Base-by-base conservation (phyloP, 1,140 invertebrate species). In the Pinna nobilis region DNA sequence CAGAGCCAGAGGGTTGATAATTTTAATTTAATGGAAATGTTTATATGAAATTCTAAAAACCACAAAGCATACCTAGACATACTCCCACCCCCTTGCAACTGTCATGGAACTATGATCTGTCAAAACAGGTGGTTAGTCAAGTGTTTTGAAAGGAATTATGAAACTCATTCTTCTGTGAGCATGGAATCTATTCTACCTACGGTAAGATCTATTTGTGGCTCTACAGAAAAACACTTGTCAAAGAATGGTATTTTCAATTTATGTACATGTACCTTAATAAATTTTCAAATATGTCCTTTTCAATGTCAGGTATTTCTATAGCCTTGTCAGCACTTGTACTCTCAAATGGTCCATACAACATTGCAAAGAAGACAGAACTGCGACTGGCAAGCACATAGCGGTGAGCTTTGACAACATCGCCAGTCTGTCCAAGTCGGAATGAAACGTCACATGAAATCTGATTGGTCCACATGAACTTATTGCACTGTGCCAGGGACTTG, bases 311-410 rank as follows among this genome's bases (percentile, higher is more conserved):
- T 15, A 72, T 64, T 15, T 72, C 39, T 15, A 77, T 57, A 20
- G 59, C 9, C 9, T 63, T 44, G 59, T 63, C 59, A 7, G 15
- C 41, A 0, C 41, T 44, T 23, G 11, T 92, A 1, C 93, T 91
- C 71, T 80, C 74, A 70, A 88, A 74, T 4, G 92, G 92, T 44
- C 94, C 92, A 85, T 94, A 94, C 79, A 95, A 95, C 94, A 95
- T 95, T 6, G 94, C 93, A 86, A 95, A 94, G 86, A 95, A 95
- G 3, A 95, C 94, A 2, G 93, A 92, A 86, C 93, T 94, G 15
- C 94, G 94, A 49, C 94, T 93, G 9, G 94, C 93, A 3, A 96
- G 85, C 3, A 95, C 92, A 85, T 95, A 93, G 84, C 94, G 94
- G 79, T 96, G 94, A 1, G 94, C 94, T 4, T 94, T 93, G 72